Evolutionary conservation across 2,797 vertebrate genomes (phyloP).

Genomic region (Sarcoramphus papa): DNA sequence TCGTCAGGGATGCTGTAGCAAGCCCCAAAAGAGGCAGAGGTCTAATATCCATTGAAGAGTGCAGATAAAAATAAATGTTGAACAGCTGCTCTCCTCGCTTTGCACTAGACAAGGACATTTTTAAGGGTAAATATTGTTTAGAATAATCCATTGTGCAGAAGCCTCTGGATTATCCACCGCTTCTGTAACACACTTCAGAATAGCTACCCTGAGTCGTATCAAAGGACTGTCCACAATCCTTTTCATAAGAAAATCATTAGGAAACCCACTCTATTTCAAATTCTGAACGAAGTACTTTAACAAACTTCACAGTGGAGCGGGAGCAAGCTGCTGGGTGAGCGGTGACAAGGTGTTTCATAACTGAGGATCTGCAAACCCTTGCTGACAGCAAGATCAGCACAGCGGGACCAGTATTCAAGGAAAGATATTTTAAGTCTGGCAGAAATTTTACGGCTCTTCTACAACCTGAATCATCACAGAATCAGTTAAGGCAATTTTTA

Average conservation of each 20-base stretch:
- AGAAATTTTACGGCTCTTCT: conserved; percentile 25
- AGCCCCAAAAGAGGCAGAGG: conserved; percentile 9
- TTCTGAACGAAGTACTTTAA: neutral
- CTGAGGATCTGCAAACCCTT: neutral
- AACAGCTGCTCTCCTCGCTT: conserved; percentile 39
- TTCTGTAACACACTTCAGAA: neutral
- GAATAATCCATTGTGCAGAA: neutral
- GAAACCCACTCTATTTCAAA: conserved; percentile 22
- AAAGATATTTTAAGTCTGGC: conserved; percentile 49
- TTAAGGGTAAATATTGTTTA: conserved; percentile 24
- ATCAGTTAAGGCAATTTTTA: conserved; percentile 38
- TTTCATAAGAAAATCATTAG: neutral
- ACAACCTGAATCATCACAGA: neutral
- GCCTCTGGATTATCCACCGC: neutral
- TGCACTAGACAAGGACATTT: conserved; percentile 19
- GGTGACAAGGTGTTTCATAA: conserved; percentile 61
- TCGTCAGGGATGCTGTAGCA: neutral
- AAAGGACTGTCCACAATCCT: neutral
- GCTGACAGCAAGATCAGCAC: conserved; percentile 50
- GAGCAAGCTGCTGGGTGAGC: conserved; percentile 4
- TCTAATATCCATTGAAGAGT: conserved; percentile 1
- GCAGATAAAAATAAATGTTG: conserved; percentile 51
- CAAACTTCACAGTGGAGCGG: neutral
- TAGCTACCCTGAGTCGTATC: neutral
- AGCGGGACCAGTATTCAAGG: conserved; percentile 19